phyloP scores from a whole-genome alignment of 23 tunicate species.

The Ciona savignyi region DNA sequence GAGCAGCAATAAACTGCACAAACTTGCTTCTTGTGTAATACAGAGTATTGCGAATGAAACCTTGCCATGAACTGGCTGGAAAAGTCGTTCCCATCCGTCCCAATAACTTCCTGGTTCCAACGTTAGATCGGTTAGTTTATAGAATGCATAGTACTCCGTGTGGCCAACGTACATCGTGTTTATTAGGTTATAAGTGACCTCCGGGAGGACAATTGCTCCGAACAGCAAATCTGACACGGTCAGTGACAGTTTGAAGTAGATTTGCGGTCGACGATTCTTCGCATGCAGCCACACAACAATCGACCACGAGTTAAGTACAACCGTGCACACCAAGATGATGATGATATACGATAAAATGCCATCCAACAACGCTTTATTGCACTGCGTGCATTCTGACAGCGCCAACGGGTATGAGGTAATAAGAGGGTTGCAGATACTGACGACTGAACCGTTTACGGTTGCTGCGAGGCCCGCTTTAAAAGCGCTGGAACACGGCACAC shows the following conservation, averaged over 20 bases:
- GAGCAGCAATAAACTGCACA: slow-evolving; percentile 32
- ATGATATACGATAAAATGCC: slow-evolving; percentile 18
- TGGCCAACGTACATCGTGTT: slow-evolving; percentile 23
- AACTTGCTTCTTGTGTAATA: slow-evolving; percentile 42
- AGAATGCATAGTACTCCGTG: slow-evolving; percentile 26
- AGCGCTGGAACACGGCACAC: background rate
- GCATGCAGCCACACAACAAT: slow-evolving; percentile 20
- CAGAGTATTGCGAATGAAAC: slow-evolving; percentile 15
- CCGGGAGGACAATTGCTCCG: slow-evolving; percentile 28
- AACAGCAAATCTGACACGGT: slow-evolving; percentile 40
- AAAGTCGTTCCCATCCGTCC: slow-evolving; percentile 15
- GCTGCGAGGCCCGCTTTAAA: slow-evolving; percentile 5
- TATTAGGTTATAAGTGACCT: background rate
- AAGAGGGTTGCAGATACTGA: slow-evolving; percentile 20
- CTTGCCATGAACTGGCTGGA: slow-evolving; percentile 9
- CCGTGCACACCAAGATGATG: slow-evolving; percentile 6
- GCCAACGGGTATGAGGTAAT: slow-evolving; percentile 28
- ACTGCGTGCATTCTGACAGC: slow-evolving; percentile 18
- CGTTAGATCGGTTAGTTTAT: slow-evolving; percentile 1
- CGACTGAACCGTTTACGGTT: background rate
- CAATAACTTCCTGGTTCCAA: background rate
- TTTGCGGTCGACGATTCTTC: slow-evolving; percentile 25
- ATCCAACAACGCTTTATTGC: slow-evolving; percentile 14
- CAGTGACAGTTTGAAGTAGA: slow-evolving; percentile 31
- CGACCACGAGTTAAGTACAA: slow-evolving; percentile 26